These are phyloP conservation scores for Drosophila peninsularis DNA, from an alignment of 2,888 invertebrate species.

Conservation along the genomic window DNA sequence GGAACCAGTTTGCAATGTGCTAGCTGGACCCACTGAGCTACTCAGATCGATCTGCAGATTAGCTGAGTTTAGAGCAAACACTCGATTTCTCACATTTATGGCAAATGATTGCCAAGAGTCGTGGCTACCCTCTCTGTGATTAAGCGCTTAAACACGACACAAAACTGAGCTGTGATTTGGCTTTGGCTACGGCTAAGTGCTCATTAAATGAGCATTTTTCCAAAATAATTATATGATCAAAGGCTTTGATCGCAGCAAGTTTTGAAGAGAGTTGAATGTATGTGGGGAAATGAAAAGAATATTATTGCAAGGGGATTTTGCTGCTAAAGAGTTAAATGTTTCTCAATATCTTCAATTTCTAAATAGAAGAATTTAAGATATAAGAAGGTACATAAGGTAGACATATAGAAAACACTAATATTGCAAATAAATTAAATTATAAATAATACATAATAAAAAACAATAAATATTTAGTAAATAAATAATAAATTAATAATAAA, in stretches of 20 bases:
- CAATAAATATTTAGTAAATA: too few species aligned
- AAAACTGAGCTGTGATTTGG: constrained; percentile 43
- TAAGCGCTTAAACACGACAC: constrained; percentile 19
- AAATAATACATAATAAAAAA: too few species aligned
- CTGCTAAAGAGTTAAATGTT: neutral
- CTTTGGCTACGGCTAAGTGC: constrained; percentile 23
- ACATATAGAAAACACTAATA: neutral
- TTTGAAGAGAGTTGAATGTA: constrained; percentile 11
- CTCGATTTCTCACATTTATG: constrained; percentile 15
- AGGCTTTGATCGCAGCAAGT: constrained; percentile 33
- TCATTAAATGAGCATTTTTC: constrained; percentile 45
- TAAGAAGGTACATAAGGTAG: too few species aligned
- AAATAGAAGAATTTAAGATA: too few species aligned
- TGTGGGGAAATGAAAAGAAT: neutral
- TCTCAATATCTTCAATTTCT: too few species aligned
- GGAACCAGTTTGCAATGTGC: constrained; percentile 24
- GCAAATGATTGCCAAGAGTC: constrained; percentile 13
- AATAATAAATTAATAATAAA: too few species aligned
- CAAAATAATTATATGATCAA: constrained; percentile 63
- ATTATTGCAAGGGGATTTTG: neutral
- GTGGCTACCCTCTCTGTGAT: constrained; percentile 30
- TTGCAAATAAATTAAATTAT: neutral
- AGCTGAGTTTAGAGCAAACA: constrained; percentile 4
- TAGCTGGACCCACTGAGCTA: constrained; percentile 13
- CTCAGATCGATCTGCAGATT: constrained; percentile 15